phyloP scores from a whole-genome alignment of 2,113 vertebrate genomes.

The Perognathus longimembris region DNA sequence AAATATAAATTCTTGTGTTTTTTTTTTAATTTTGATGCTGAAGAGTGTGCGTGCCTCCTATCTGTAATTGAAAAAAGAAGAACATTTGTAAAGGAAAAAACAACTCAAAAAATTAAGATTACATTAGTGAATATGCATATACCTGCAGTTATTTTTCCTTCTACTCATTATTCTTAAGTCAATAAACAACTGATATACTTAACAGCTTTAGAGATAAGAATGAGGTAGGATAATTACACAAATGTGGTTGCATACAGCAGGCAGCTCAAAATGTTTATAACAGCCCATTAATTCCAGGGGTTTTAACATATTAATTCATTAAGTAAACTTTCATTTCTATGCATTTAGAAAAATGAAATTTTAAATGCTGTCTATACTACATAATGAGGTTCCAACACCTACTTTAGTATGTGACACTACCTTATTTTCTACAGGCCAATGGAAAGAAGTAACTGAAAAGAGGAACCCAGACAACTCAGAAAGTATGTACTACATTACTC shows the following conservation, averaged over 20 bases:
- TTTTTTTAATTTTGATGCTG: not conserved
- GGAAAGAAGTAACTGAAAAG: not conserved
- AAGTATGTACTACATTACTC: not conserved
- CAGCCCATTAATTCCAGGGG: not conserved
- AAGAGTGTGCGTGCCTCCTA: not conserved
- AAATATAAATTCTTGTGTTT: too few species aligned
- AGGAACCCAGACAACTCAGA: not conserved
- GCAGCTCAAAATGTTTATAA: not conserved
- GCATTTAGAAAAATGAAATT: not conserved
- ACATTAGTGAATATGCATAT: not conserved
- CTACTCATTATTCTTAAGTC: not conserved
- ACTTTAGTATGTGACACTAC: conserved; percentile 6
- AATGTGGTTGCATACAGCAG: not conserved
- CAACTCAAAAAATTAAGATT: not conserved
- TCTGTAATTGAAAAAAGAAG: not conserved
- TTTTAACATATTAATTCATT: not conserved
- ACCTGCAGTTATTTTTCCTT: not conserved
- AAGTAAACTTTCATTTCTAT: not conserved
- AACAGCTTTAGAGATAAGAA: not conserved
- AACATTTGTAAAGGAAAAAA: not conserved
- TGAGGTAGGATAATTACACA: not conserved
- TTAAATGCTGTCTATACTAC: not conserved
- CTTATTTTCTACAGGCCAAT: conserved; percentile 45
- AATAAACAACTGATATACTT: not conserved
- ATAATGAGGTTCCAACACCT: conserved; percentile 42